Evolutionary conservation across 2,888 invertebrate species (phyloP), one percentile per base, ranked within the genome.

Genomic region (Laothoe populi): DNA sequence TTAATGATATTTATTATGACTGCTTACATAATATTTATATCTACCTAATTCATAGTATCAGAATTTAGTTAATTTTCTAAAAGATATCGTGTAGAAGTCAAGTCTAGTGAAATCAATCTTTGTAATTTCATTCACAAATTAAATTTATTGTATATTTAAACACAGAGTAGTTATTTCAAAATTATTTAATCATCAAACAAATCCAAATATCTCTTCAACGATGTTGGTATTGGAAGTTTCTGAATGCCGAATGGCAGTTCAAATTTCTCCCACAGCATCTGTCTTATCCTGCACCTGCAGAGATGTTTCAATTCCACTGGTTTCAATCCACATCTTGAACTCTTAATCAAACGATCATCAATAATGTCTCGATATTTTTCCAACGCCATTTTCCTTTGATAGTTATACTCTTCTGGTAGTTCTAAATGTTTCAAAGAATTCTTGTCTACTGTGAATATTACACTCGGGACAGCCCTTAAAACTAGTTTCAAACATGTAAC

Each of bases 251-350:
- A 93, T 0, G 97, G 97, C 46, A 97, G 81, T 70, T 95, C 95
- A 84, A 95, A 96, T 77, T 96, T 96, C 40, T 90, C 74, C 90
- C 95, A 95, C 57, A 97, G 84, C 62, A 87, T 81, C 53, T 95
- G 88, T 64, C 97, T 93, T 49, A 97, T 94, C 23, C 87, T 87
- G 79, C 96, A 97, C 67, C 97, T 93, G 72, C 96, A 95, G 2
- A 97, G 84, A 83, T 97, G 97, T 70, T 95, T 96, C 62, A 97
- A 86, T 71, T 96, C 95, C n/a, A 95, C 94, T 0, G 96, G 95
- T 64, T 80, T 81, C 5, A 94, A 68, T 0, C 95, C 95, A 79
- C 95, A 95, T 63, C 95, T 89, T 2, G 93, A 92, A 19, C 89
- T 82, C 1, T 95, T 95, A 42, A 96, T 84, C 35, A 96, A 78